Evolutionary conservation across 92 coral and sea anemone genomes (phyloP).

Genomic region (Phenganax stokvisi): DNA sequence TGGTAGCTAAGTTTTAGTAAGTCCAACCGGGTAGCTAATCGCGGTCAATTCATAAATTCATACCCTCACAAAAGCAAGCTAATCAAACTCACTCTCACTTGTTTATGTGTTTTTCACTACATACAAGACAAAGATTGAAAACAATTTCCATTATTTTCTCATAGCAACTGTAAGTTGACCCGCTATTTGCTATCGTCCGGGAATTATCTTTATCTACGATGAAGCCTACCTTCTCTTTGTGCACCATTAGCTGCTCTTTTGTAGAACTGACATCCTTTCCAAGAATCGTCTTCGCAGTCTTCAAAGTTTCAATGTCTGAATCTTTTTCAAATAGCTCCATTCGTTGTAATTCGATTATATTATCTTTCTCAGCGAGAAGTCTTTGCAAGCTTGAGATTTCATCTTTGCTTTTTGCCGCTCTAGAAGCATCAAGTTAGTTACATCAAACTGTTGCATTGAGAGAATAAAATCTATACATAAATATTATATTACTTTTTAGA

Average conservation of each 20-base stretch:
- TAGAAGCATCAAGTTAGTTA: not conserved
- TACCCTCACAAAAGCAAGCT: no score
- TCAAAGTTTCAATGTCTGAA: conserved; percentile 53
- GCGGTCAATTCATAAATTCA: no score
- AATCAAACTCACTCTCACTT: no score
- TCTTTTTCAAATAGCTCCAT: conserved; percentile 54
- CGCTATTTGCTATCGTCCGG: conserved; percentile 44
- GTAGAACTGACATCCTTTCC: conserved; percentile 57
- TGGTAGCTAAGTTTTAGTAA: no score
- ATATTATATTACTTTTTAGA: conserved; percentile 1
- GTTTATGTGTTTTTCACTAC: no score
- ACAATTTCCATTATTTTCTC: no score
- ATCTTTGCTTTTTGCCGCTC: conserved; percentile 46
- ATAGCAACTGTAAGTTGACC: conserved; percentile 38
- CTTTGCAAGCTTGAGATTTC: conserved; percentile 56
- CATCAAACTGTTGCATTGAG: no score
- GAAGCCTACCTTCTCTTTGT: conserved; percentile 55
- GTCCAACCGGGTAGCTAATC: no score
- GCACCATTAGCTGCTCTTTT: conserved; percentile 55
- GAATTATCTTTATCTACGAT: conserved; percentile 55
- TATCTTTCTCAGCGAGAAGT: conserved; percentile 62
- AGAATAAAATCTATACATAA: no score
- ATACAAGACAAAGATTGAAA: no score
- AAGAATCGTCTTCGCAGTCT: conserved; percentile 52
- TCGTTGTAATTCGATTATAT: conserved; percentile 50